phyloP scores from a whole-genome alignment of 1,140 invertebrate genomes.

The Drosophila prosaltans region DNA sequence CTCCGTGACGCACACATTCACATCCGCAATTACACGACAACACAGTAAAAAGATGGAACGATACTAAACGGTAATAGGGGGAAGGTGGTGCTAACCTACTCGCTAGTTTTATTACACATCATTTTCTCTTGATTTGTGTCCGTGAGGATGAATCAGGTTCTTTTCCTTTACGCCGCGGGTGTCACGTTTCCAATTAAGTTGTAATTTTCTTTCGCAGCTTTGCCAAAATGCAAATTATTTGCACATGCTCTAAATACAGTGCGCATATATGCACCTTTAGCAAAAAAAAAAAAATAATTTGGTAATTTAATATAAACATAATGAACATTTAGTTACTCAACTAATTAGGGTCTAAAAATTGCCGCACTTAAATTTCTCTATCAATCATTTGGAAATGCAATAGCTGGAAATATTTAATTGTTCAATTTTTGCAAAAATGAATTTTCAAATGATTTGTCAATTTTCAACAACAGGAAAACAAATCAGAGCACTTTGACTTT shows the following conservation, averaged over 20 bases:
- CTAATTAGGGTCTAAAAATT: no score
- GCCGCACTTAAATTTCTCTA: no score
- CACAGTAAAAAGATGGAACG: not conserved
- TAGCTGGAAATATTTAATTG: no score
- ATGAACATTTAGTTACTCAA: no score
- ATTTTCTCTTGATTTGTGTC: constrained; percentile 24
- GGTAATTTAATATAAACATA: no score
- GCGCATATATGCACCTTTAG: no score
- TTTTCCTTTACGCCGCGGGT: not conserved
- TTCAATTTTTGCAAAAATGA: no score
- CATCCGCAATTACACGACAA: constrained; percentile 18
- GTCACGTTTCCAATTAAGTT: constrained; percentile 31
- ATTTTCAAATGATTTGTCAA: no score
- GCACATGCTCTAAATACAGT: not conserved
- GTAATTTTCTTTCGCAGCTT: constrained; percentile 19
- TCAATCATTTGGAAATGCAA: no score
- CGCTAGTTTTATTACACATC: constrained; percentile 22
- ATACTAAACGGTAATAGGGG: no score
- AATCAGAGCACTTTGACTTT: no score
- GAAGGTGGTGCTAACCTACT: not conserved
- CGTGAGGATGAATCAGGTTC: constrained; percentile 10
- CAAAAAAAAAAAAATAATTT: not conserved
- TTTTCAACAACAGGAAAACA: no score
- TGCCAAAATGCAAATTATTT: constrained; percentile 5
- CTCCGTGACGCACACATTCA: constrained; percentile 23